Percentiles rank a stretch among this genome's conserved stretches.
Evolutionary conservation across 2,113 vertebrate genomes (phyloP).

Genomic region (Nematolebias whitei): DNA sequence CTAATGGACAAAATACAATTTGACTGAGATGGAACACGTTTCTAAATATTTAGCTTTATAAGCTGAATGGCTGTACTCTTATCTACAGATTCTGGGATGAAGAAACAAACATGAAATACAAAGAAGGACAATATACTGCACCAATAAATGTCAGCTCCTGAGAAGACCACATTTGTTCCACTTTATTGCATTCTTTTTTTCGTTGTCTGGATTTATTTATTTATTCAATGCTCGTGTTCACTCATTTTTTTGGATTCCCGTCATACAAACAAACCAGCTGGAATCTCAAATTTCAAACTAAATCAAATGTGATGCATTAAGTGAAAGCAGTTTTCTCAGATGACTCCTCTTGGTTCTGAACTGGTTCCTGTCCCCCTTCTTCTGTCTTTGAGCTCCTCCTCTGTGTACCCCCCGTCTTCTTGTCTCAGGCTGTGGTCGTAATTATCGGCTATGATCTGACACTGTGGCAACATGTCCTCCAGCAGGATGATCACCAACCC

Average conservation of each 20-base stretch:
- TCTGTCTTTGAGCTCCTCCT: conserved; percentile 8
- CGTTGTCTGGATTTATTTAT: neutral
- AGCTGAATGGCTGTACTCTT: neutral
- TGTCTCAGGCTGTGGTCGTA: conserved; percentile 62
- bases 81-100: neutral
- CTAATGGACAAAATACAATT: neutral
- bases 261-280: neutral
- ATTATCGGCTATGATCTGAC: conserved; percentile 77
- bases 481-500: conserved; percentile 83
- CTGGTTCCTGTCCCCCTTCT: neutral
- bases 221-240: neutral
- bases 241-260: neutral
- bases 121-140: neutral
- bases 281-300: neutral
- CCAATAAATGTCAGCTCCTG: too few species aligned
- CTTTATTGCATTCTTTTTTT: neutral
- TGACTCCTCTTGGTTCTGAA: neutral
- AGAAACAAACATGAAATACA: neutral
- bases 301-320: neutral
- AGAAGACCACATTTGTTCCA: neutral
- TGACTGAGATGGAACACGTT: neutral
- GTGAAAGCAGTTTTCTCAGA: neutral
- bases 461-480: conserved; percentile 88
- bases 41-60: neutral
- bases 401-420: neutral